A percentile compares a stretch with the other conserved stretches of the same genome.
These are phyloP conservation scores for Alca torda DNA, from an alignment of 2,797 vertebrate genomes.

Conservation along the genomic window DNA sequence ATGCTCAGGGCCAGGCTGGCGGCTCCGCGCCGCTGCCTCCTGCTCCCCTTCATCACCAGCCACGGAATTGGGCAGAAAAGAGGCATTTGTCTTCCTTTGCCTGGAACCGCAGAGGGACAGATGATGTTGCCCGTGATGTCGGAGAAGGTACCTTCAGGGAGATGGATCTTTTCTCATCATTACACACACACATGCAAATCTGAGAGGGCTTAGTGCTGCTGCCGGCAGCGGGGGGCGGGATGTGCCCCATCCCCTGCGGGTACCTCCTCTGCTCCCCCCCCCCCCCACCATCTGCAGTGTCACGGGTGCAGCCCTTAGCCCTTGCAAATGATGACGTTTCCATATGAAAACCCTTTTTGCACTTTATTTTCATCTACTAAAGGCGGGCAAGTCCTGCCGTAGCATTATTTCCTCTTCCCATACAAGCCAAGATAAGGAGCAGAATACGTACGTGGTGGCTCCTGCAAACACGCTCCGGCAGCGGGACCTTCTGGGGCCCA, in stretches of 20 bases:
- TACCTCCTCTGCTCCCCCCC: neutral
- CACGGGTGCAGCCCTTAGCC: neutral
- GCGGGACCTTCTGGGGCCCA: neutral
- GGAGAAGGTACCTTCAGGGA: neutral
- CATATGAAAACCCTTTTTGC: neutral
- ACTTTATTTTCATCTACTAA: neutral
- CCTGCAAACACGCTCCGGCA: neutral
- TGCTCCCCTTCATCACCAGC: neutral
- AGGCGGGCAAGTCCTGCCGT: no score
- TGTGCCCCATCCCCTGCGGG: neutral
- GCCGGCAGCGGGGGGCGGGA: neutral
- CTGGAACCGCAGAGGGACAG: neutral
- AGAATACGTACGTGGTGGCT: accelerated
- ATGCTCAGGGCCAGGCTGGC: neutral
- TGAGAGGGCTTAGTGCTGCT: neutral
- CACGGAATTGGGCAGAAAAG: neutral
- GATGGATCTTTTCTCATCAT: neutral
- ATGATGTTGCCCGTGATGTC: neutral
- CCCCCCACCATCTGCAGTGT: neutral
- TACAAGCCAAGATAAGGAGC: neutral
- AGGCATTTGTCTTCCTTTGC: neutral
- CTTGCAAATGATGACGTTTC: accelerated
- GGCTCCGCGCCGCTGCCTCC: neutral
- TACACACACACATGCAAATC: neutral
- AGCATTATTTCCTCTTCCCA: no score